phyloP scores from a whole-genome alignment of 2,797 vertebrate species.

The Diceros bicornis region DNA sequence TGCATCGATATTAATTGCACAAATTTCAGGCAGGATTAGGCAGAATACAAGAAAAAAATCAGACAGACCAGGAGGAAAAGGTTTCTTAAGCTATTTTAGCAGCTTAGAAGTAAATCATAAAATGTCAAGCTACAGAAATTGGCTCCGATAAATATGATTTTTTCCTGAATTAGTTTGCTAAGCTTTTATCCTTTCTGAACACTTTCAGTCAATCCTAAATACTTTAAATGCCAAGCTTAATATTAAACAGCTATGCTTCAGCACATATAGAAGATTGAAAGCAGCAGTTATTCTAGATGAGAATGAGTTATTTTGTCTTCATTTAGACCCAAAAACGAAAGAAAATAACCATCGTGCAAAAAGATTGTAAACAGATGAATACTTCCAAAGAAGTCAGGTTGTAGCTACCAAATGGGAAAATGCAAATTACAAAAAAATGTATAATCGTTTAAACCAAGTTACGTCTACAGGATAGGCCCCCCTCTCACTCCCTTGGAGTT shows the following conservation, averaged over 20 bases:
- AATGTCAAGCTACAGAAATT: conserved; percentile 90
- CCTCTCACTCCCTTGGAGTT: not conserved
- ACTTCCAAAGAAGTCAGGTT: conserved; percentile 5
- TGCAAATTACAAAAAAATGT: conserved; percentile 26
- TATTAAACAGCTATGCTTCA: conserved; percentile 84
- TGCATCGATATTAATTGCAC: conserved; percentile 85
- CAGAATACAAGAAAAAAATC: conserved; percentile 81
- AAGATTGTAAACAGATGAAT: conserved; percentile 44
- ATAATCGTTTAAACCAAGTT: conserved; percentile 29
- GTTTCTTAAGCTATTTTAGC: conserved; percentile 90
- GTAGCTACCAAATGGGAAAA: conserved; percentile 30
- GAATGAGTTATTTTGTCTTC: conserved; percentile 79
- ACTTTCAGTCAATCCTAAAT: conserved; percentile 87
- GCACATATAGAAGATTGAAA: conserved; percentile 76
- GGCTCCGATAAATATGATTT: conserved; percentile 89
- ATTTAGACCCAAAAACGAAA: conserved; percentile 68
- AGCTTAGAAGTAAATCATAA: conserved; percentile 90
- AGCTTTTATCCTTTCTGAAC: conserved; percentile 88
- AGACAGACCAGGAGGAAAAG: conserved; percentile 84
- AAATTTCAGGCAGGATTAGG: conserved; percentile 88
- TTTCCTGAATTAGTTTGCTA: conserved; percentile 88
- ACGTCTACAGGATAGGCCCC: not conserved
- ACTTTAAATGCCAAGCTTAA: conserved; percentile 85
- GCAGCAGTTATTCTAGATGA: conserved; percentile 65
- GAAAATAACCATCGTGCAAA: conserved; percentile 49